Conservation (phyloP, 2,797 vertebrate genomes). For the Gymnothorax javanicus region DNA sequence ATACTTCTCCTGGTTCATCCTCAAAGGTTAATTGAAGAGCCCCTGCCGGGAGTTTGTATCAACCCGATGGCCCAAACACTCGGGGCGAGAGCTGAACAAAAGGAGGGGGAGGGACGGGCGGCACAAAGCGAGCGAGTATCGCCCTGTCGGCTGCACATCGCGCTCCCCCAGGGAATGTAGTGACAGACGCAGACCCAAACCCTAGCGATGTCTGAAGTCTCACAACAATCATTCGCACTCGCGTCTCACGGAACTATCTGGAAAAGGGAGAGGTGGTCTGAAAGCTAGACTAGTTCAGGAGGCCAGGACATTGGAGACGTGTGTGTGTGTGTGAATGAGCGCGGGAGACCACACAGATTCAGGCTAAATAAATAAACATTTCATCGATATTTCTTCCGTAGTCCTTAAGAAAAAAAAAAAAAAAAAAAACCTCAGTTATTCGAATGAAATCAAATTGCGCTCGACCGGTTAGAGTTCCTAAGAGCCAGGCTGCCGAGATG, state of each 20-base stretch:
- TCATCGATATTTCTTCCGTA: neutral
- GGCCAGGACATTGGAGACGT: neutral
- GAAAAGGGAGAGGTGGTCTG: neutral
- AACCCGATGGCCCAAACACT: neutral
- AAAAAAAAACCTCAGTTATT: neutral
- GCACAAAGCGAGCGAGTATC: neutral
- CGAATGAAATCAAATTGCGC: neutral
- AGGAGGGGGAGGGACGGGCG: neutral
- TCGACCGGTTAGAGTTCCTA: neutral
- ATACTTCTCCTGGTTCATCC: slow-evolving; percentile 11
- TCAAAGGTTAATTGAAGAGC: slow-evolving; percentile 32
- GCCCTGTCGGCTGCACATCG: neutral
- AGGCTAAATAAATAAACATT: neutral
- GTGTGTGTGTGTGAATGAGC: neutral
- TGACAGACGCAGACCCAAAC: neutral
- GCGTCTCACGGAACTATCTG: neutral
- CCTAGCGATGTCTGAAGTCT: neutral
- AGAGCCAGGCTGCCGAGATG: neutral
- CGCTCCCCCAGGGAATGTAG: neutral
- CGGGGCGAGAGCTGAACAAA: neutral
- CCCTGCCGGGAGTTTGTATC: neutral
- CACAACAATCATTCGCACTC: no score
- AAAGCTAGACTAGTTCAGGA: neutral
- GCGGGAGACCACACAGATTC: neutral
- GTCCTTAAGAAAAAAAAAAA: neutral